Base-by-base conservation (phyloP, 2,113 vertebrate species). In the Oceanites oceanicus region DNA sequence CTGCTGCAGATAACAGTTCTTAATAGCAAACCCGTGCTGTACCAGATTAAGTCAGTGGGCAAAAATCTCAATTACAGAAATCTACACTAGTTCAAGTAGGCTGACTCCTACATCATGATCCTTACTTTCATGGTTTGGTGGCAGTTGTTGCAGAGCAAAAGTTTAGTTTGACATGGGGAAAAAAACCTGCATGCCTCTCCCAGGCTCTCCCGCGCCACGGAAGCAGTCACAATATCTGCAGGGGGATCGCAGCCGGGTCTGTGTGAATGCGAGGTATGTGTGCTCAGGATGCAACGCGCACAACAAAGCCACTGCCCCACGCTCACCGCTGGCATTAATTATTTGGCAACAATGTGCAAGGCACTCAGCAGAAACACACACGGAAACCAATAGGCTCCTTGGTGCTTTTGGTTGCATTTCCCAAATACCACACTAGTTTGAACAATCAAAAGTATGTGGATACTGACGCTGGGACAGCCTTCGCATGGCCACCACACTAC, bases 241-340 rank as follows among this genome's bases (percentile, higher is more conserved):
- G 1, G 1, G 15, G 68, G 30, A 30, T 1, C 11, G 6, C 58
- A 63, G 72, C 1, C 1, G 58, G 63, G 18, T 44, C 44, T 11
- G 2, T 1, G 1, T 0, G 0, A 38, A 62, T 0, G 8, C 3
- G 3, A 92, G 30, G 45, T 13, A 34, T 0, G 0, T 8, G 19
- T 15, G 9, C 87, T 42, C 42, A 38, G 58, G 36, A 15, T 6
- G 18, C 30, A 13, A 15, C 0, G 1, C 3, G 1, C 45, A 47
- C 80, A 22, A 6, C 14, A 38, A 36, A 80, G 40, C 40, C 53
- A 5, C 76, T 45, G n/a, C 14, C 63, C 86, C 56, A 3, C 1
- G 1, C 32, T 40, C 50, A 32, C 30, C 0, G 0, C 78, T 11
- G 38, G 38, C 53, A 55, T 1, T 0, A 3, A 79, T 52, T 0